Conservation (phyloP, 2,888 invertebrate species). For the Drosophila silvestris region DNA sequence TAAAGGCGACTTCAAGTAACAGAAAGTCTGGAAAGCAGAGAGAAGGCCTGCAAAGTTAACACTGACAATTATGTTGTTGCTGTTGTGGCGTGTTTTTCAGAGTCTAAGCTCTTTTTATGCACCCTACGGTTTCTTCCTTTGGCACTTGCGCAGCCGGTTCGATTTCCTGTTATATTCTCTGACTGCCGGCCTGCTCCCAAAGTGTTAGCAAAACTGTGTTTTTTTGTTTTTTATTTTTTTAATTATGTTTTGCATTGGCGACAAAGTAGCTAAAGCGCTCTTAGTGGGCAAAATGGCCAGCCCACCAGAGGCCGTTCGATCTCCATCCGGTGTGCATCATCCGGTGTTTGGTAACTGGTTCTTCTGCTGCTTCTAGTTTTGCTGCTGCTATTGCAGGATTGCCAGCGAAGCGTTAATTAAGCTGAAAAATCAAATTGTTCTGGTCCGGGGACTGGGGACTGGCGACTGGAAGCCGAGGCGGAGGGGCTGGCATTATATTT, state of each 20-base stretch:
- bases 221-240: conserved; percentile 35
- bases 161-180: conserved; percentile 78
- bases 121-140: conserved; percentile 52
- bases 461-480: neutral
- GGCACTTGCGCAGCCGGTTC: conserved; percentile 79
- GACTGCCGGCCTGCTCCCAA: conserved; percentile 46
- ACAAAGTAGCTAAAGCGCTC: conserved; percentile 41
- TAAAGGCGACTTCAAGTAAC: neutral
- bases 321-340: conserved; percentile 48
- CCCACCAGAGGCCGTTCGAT: conserved; percentile 56
- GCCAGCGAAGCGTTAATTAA: conserved; percentile 64
- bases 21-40: neutral
- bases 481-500: conserved; percentile 53
- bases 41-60: neutral
- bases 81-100: conserved; percentile 32
- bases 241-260: conserved; percentile 52
- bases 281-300: conserved; percentile 29
- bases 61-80: conserved; percentile 11
- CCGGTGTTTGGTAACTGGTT: conserved; percentile 73
- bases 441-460: conserved; percentile 37
- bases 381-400: conserved; percentile 57
- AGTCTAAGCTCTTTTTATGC: conserved; percentile 12
- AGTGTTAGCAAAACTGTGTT: conserved; percentile 63
- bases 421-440: conserved; percentile 76
- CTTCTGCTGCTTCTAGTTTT: conserved; percentile 22